phyloP scores from a whole-genome alignment of 2,113 vertebrate species.

The Apaloderma vittatum region DNA sequence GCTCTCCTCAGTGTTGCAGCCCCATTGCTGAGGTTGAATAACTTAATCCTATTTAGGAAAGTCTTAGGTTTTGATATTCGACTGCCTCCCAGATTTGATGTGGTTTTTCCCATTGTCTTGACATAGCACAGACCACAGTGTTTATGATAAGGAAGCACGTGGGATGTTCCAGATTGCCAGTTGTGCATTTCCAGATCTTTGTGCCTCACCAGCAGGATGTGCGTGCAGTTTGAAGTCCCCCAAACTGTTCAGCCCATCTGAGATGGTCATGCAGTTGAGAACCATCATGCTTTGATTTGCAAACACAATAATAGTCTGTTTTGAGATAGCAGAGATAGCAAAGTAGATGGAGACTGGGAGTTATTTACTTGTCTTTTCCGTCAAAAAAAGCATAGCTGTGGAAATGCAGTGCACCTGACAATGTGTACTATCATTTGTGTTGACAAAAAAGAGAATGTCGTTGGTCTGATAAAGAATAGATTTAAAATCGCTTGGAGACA shows the following conservation, averaged over 20 bases:
- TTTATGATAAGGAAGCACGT: neutral
- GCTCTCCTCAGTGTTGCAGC: accelerated
- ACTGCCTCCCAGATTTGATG: neutral
- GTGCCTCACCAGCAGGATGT: neutral
- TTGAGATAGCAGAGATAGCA: conserved; percentile 58
- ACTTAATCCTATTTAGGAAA: neutral
- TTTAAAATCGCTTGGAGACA: conserved; percentile 22
- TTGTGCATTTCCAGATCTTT: neutral
- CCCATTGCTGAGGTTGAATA: neutral
- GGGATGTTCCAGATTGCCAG: neutral
- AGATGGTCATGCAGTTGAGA: conserved; percentile 25
- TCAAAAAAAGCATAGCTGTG: conserved; percentile 15
- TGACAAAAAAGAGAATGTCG: conserved; percentile 23
- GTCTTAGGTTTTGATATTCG: neutral
- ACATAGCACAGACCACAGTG: neutral
- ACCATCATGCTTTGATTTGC: conserved; percentile 22
- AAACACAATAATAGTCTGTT: conserved; percentile 38
- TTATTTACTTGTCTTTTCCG: conserved; percentile 59
- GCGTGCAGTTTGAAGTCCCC: neutral
- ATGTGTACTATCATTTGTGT: conserved; percentile 16
- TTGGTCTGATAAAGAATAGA: neutral
- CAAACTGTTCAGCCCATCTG: neutral
- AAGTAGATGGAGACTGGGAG: conserved; percentile 38
- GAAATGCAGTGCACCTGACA: conserved; percentile 32
- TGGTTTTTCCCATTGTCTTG: neutral